A percentile compares a stretch with the other conserved stretches of the same genome.
These are phyloP conservation scores for Merops nubicus DNA, from an alignment of 2,113 vertebrate species.

Conservation along the genomic window DNA sequence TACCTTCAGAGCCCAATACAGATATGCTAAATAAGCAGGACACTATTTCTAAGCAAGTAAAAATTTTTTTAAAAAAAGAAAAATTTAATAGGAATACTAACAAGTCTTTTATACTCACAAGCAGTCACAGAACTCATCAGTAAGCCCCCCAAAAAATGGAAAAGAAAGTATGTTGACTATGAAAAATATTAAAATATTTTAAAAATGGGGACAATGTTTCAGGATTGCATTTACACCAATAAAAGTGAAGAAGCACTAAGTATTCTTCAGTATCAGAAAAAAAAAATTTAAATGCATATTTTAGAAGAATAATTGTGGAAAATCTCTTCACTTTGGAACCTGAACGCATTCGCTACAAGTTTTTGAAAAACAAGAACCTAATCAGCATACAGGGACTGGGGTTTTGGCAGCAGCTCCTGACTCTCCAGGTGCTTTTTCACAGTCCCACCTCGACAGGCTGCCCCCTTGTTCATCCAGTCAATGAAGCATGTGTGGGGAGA, in stretches of 20 bases:
- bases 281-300: not conserved
- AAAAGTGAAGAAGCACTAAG: not conserved
- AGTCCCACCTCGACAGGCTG: too few species aligned
- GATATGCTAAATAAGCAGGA: not conserved
- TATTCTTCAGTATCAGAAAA: not conserved
- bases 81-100: not conserved
- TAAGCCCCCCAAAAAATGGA: not conserved
- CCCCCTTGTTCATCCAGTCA: not conserved
- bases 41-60: not conserved
- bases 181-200: not conserved
- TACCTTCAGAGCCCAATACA: not conserved
- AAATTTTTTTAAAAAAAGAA: not conserved
- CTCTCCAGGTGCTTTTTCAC: slow-evolving; percentile 34
- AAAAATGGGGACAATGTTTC: not conserved
- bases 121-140: not conserved
- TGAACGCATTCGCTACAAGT: not conserved
- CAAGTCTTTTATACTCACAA: not conserved
- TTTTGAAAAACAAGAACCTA: slow-evolving; percentile 38
- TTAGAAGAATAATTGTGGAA: slow-evolving; percentile 4
- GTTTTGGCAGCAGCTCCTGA: slow-evolving; percentile 32
- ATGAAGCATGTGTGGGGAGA: not conserved
- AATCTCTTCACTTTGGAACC: slow-evolving; percentile 20
- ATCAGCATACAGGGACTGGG: slow-evolving; percentile 5
- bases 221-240: not conserved
- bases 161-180: not conserved